Evolutionary conservation across 2,113 vertebrate genomes (phyloP).

Genomic region (Nanger granti): DNA sequence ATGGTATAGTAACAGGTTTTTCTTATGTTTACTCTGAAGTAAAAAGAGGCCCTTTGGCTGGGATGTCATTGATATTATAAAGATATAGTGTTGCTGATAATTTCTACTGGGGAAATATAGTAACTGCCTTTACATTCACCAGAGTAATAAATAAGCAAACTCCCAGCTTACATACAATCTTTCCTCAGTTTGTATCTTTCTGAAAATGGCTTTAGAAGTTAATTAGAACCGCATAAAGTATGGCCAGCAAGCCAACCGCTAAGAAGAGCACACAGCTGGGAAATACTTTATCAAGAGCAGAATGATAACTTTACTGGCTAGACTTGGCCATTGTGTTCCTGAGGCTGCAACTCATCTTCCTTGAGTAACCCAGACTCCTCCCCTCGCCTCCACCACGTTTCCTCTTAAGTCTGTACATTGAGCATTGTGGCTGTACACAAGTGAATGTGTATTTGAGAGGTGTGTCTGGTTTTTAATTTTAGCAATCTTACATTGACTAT

Average conservation of each 20-base stretch:
- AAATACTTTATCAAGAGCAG: neutral
- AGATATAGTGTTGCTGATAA: neutral
- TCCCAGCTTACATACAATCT: neutral
- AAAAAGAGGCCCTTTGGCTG: neutral
- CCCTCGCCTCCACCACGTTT: rapidly evolving
- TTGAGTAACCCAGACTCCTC: neutral
- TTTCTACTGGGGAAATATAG: neutral
- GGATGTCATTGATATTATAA: neutral
- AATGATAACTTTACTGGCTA: neutral
- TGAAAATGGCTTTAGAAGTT: conserved; percentile 5
- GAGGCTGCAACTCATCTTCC: neutral
- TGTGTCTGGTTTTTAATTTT: neutral
- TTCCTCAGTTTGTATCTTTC: neutral
- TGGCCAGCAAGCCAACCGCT: neutral
- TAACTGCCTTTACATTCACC: neutral
- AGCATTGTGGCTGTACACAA: neutral
- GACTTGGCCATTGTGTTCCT: neutral
- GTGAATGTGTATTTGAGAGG: neutral
- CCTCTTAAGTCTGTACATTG: neutral
- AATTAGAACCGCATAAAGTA: neutral
- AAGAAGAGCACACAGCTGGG: neutral
- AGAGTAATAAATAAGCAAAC: neutral
- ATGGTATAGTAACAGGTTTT: neutral
- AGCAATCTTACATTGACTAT: neutral
- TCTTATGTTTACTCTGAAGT: neutral